phyloP scores from a whole-genome alignment of 53 echinoderm and acorn worm genomes.

The Mesocentrotus franciscanus region DNA sequence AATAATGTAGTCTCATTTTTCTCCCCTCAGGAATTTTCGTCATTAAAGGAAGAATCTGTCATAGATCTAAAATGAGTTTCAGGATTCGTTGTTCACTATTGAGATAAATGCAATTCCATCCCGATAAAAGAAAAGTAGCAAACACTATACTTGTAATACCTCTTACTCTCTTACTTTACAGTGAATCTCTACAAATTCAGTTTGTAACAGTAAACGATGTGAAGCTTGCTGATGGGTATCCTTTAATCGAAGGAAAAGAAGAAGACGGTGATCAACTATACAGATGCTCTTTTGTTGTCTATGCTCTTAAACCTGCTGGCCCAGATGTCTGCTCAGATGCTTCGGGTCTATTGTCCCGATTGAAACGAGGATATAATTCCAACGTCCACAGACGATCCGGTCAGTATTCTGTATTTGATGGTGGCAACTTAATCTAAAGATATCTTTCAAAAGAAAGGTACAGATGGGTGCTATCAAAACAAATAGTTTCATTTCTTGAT shows the following conservation, averaged over 20 bases:
- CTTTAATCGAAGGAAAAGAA: background rate
- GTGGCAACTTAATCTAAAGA: too few relatives aligned
- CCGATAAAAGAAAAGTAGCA: too few relatives aligned
- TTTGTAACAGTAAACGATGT: background rate
- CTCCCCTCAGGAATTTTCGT: too few relatives aligned
- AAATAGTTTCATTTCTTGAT: too few relatives aligned
- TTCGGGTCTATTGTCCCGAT: background rate
- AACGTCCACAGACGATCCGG: background rate
- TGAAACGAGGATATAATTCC: background rate
- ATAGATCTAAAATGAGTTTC: background rate
- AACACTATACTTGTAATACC: too few relatives aligned
- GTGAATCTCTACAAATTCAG: background rate
- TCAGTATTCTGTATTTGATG: background rate
- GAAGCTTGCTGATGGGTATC: slow-evolving; percentile 16
- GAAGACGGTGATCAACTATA: background rate
- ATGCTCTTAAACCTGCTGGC: background rate
- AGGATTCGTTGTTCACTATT: too few relatives aligned
- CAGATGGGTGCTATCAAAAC: too few relatives aligned
- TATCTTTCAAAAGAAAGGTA: too few relatives aligned
- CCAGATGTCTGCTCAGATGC: background rate
- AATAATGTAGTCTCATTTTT: too few relatives aligned
- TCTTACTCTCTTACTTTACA: background rate
- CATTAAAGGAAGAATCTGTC: too few relatives aligned
- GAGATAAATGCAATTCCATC: too few relatives aligned
- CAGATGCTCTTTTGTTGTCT: background rate